Evolutionary conservation across 1,140 invertebrate species (phyloP), one percentile per base, ranked within the genome.

Genomic region (Globodera rostochiensis): DNA sequence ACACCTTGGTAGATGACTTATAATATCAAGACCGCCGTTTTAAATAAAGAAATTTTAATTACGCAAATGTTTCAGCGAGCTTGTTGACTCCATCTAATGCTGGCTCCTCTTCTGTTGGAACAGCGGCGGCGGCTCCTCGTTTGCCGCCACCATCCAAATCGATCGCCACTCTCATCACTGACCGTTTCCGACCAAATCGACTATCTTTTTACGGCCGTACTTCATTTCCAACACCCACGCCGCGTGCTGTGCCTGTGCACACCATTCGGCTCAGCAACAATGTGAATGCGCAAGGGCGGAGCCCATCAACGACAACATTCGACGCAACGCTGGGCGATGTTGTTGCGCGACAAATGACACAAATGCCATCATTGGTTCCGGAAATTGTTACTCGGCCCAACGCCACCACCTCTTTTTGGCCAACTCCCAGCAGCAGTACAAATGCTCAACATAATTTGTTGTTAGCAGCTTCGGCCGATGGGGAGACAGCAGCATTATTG

Each of bases 241-340:
- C 25, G 64, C 36, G 36, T 36, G 36, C 36, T 36, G 53, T 19
- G 8, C 4, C 8, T n/a, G 25, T 57, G 45, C 53, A 75, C 21
- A 50, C 36, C 4, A 25, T 57, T 19, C 6, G 11, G 5, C 46
- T 60, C 36, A 15, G 13, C 36, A 3, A 25, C 3, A 75, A 53
- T 53, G 47, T 45, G 36, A 50, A 36, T 36, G 36, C 36, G 36
- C 36, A 36, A 36, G 36, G 36, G 36, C 36, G 36, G 36, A 73
- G 5, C 74, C 3, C 11, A 19, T 50, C 64, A 75, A 36, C 74
- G 45, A 46, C 57, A 76, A 76, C 74, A 53, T 45, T 76, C 53
- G 25, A 15, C 53, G 47, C 57, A 21, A 57, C 66, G 74, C 0
- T 76, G 3, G 53, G 53, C 66, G 74, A 57, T 9, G 45, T 76